Conservation (phyloP, 1,140 invertebrate genomes). For the Leptinotarsa texana region DNA sequence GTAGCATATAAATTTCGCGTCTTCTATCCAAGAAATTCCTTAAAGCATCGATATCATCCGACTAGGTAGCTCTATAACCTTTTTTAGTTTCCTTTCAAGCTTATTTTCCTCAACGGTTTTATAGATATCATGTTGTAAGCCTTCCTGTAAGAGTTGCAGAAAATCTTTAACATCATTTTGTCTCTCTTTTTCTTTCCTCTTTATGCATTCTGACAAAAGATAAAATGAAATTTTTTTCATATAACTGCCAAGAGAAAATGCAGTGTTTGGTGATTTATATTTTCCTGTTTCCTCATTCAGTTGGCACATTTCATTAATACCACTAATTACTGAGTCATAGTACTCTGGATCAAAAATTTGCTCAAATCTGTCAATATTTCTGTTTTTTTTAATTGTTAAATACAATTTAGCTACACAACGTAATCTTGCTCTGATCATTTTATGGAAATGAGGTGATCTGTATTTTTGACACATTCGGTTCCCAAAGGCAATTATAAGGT, state of each 20-base stretch:
- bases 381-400: background rate
- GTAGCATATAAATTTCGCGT: background rate
- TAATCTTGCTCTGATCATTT: background rate
- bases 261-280: conserved; percentile 11
- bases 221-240: background rate
- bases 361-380: background rate
- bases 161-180: background rate
- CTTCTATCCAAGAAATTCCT: conserved; percentile 3
- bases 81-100: background rate
- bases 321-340: background rate
- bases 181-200: conserved; percentile 4
- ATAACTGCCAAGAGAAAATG: background rate
- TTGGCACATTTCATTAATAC: conserved; percentile 2
- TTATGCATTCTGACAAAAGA: background rate
- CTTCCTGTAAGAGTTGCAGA: conserved; percentile 11
- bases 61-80: background rate
- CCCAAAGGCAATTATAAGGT: conserved; percentile 5
- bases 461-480: background rate
- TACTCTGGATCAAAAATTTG: background rate
- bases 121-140: conserved; percentile 7
- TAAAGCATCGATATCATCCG: background rate
- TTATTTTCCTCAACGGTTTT: conserved; percentile 15
- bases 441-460: background rate
- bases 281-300: conserved; percentile 15
- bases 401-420: conserved; percentile 12